Evolutionary conservation across 1,140 invertebrate genomes (phyloP).

Genomic region (Phenacoccus solenopsis): DNA sequence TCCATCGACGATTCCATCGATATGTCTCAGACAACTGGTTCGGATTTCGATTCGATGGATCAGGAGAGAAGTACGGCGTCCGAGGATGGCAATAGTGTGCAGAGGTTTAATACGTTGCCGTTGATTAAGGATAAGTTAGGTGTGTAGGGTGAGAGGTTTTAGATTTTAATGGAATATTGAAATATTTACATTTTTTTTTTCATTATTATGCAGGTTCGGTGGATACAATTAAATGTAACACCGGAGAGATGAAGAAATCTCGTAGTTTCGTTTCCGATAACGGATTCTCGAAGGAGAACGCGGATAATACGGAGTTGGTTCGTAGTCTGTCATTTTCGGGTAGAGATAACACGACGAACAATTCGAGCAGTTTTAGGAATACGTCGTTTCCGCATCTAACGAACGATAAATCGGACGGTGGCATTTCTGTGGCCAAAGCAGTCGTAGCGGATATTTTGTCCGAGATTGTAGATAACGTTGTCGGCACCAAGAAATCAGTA

Average conservation of each 20-base stretch:
- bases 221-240: not conserved
- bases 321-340: conserved; percentile 29
- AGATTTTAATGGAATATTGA: too few relatives aligned
- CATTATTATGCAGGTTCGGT: not conserved
- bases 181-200: not conserved
- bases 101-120: not conserved
- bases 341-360: not conserved
- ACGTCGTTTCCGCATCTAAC: not conserved
- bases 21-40: not conserved
- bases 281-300: conserved; percentile 16
- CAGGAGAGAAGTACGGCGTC: not conserved
- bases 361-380: conserved; percentile 28
- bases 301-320: conserved; percentile 24
- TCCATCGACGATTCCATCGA: not conserved
- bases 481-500: not conserved
- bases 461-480: conserved; percentile 41
- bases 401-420: not conserved
- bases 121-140: not conserved
- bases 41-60: not conserved
- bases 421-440: not conserved
- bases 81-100: not conserved
- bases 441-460: conserved; percentile 43
- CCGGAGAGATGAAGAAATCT: not conserved
- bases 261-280: conserved; percentile 21
- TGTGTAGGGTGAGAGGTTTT: too few relatives aligned